Conservation (phyloP, 2,888 invertebrate genomes). For the Scaptomyza reducta region DNA sequence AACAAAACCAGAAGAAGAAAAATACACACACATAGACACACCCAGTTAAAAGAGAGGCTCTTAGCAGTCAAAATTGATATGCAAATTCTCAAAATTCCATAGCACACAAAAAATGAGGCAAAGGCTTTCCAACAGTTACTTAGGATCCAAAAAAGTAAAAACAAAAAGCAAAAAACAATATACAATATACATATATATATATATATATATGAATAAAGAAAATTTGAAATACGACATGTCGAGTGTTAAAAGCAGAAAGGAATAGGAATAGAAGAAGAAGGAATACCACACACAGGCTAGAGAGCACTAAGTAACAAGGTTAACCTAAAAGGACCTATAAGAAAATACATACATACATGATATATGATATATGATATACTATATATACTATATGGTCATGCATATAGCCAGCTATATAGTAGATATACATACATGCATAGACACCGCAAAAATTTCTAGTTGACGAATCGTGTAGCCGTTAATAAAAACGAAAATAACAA, state of each 20-base stretch:
- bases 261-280: neutral
- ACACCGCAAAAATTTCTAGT: conserved; percentile 53
- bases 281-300: conserved; percentile 26
- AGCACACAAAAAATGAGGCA: conserved; percentile 17
- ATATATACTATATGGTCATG: conserved; percentile 36
- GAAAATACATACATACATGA: conserved; percentile 34
- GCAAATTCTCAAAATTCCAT: conserved; percentile 28
- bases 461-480: conserved; percentile 49
- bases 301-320: conserved; percentile 37
- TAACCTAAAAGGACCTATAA: conserved; percentile 32
- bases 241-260: neutral
- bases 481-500: conserved; percentile 25
- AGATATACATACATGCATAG: conserved; percentile 47
- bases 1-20: conserved; percentile 20
- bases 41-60: conserved; percentile 10
- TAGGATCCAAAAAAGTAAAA: conserved; percentile 8
- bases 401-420: conserved; percentile 69
- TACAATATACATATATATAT: too few relatives aligned
- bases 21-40: conserved; percentile 25
- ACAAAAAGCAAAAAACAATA: neutral
- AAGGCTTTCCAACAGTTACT: conserved; percentile 22
- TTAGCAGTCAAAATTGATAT: conserved; percentile 18
- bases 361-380: conserved; percentile 43
- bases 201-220: neutral
- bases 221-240: neutral